Conservation (phyloP, 2,888 invertebrate genomes). For the Netelia inedita region DNA sequence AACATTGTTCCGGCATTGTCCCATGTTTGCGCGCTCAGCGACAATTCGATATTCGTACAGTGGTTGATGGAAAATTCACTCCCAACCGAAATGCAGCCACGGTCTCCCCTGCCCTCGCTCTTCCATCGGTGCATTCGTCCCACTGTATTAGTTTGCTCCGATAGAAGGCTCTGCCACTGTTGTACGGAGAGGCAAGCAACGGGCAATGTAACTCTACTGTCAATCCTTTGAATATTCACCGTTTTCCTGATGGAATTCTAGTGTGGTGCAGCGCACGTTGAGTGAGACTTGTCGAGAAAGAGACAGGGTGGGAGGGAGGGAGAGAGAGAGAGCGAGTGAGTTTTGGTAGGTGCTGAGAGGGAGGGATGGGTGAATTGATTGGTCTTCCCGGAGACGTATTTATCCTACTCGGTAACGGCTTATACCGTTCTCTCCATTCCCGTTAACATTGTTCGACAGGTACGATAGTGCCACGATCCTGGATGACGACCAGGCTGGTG, state of each 20-base stretch:
- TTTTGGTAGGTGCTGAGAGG: slow-evolving; percentile 25
- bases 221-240: slow-evolving; percentile 63
- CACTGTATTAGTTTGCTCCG: slow-evolving; percentile 61
- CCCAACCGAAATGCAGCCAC: slow-evolving; percentile 45
- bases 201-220: slow-evolving; percentile 42
- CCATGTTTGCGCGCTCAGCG: slow-evolving; percentile 46
- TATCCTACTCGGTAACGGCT: slow-evolving; percentile 43
- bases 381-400: slow-evolving; percentile 55
- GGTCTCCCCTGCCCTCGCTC: slow-evolving; percentile 14
- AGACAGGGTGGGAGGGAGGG: neutral
- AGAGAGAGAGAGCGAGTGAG: slow-evolving; percentile 1
- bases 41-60: slow-evolving; percentile 53
- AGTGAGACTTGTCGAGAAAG: slow-evolving; percentile 47
- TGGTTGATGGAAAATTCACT: slow-evolving; percentile 57
- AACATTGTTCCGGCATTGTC: slow-evolving; percentile 27
- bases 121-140: slow-evolving; percentile 23
- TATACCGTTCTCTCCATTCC: slow-evolving; percentile 38
- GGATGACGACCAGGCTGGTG: neutral
- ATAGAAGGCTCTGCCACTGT: slow-evolving; percentile 25
- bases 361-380: slow-evolving; percentile 47
- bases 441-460: slow-evolving; percentile 53
- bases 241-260: slow-evolving; percentile 64
- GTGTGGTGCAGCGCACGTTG: slow-evolving; percentile 37
- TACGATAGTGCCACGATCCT: slow-evolving; percentile 43
- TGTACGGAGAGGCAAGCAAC: slow-evolving; percentile 35